Evolutionary conservation across 1,140 invertebrate species (phyloP).

Genomic region (Plodia interpunctella): DNA sequence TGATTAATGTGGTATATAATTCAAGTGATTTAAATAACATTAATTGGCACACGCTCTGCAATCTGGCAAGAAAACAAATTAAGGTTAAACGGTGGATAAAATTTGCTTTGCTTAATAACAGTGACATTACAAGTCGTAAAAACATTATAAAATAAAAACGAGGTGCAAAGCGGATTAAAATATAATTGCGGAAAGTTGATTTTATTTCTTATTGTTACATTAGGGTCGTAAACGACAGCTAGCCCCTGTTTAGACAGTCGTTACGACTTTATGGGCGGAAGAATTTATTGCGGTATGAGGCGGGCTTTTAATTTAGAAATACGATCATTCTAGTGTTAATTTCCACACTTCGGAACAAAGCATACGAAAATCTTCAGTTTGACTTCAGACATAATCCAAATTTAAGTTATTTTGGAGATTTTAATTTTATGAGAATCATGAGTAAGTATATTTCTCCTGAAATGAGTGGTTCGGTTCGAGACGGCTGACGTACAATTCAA

Average conservation of each 20-base stretch:
- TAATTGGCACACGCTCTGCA: background rate
- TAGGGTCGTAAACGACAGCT: constrained; percentile 55
- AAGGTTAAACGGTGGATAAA: background rate
- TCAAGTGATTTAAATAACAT: background rate
- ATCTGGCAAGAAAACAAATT: background rate
- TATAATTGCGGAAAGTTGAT: constrained; percentile 27
- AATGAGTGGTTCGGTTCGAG: constrained; percentile 9
- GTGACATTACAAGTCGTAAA: constrained; percentile 8
- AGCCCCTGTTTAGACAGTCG: constrained; percentile 67
- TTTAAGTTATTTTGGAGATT: background rate
- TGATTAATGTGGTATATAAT: too few relatives aligned
- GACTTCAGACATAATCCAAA: background rate
- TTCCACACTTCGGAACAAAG: constrained; percentile 44
- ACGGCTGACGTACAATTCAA: constrained; percentile 15
- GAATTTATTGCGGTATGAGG: constrained; percentile 59
- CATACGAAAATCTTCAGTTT: background rate
- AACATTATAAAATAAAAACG: constrained; percentile 12
- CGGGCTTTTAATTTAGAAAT: constrained; percentile 63
- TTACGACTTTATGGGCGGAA: constrained; percentile 61
- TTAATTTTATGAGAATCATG: background rate
- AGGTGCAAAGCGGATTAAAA: constrained; percentile 25
- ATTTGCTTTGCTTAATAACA: background rate
- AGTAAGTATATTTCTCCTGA: background rate
- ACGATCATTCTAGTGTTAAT: constrained; percentile 59
- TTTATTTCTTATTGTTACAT: constrained; percentile 46